These are phyloP conservation scores for Picus viridis DNA, from an alignment of 2,797 vertebrate species.

Conservation along the genomic window DNA sequence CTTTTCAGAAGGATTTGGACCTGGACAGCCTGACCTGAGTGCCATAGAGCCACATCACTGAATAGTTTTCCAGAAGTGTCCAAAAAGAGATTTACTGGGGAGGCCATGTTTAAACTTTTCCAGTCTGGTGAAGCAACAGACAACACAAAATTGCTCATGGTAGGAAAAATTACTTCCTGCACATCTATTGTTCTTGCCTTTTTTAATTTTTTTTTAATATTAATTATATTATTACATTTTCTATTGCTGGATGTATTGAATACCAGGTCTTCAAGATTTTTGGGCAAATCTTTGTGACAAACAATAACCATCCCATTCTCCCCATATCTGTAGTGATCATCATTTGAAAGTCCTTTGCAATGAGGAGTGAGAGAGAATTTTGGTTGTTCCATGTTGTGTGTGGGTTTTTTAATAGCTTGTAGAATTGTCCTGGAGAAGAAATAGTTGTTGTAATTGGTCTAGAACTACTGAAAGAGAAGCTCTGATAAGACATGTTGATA, in stretches of 20 bases:
- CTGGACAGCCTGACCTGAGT: background rate
- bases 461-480: conserved; percentile 24
- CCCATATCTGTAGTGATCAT: background rate
- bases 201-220: background rate
- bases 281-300: background rate
- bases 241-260: background rate
- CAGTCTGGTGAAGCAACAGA: background rate
- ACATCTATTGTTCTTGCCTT: background rate
- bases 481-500: conserved; percentile 23
- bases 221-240: background rate
- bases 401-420: background rate
- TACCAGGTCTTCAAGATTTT: background rate
- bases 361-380: background rate
- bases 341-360: background rate
- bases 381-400: background rate
- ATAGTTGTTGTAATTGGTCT: conserved; percentile 8
- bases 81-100: background rate
- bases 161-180: background rate
- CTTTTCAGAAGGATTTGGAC: background rate
- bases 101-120: background rate
- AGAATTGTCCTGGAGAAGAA: conserved; percentile 5
- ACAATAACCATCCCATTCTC: background rate
- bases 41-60: background rate
- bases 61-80: background rate
- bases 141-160: background rate